Evolutionary conservation across 2,888 invertebrate genomes (phyloP).

Genomic region (Phania funesta): DNA sequence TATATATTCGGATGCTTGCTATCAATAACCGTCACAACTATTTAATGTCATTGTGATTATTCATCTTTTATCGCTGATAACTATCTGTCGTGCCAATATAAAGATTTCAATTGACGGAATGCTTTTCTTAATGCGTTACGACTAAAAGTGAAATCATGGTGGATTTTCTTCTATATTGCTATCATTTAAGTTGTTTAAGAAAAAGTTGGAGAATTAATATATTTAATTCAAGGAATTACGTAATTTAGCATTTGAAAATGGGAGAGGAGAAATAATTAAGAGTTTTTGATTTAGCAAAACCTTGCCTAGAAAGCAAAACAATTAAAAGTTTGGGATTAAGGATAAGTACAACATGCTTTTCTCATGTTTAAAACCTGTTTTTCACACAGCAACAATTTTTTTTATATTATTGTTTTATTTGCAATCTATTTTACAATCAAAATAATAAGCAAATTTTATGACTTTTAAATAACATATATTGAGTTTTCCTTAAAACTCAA

Average conservation of each 20-base stretch:
- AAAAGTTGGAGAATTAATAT: not conserved
- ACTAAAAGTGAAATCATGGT: too few relatives aligned
- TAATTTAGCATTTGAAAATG: conserved; percentile 12
- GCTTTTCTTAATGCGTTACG: conserved; percentile 22
- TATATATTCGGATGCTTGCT: not conserved
- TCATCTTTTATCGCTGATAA: conserved; percentile 56
- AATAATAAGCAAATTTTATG: too few relatives aligned
- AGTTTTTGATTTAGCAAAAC: not conserved
- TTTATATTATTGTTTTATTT: too few relatives aligned
- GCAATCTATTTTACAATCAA: too few relatives aligned
- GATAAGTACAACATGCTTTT: too few relatives aligned
- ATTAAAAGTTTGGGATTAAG: too few relatives aligned
- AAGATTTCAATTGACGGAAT: not conserved
- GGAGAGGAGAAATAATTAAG: conserved; percentile 2
- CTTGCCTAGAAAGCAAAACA: not conserved
- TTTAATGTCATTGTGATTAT: conserved; percentile 42
- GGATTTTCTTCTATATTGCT: conserved; percentile 9
- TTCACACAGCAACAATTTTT: too few relatives aligned
- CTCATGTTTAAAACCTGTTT: too few relatives aligned
- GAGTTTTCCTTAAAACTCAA: too few relatives aligned
- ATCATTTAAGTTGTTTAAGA: not conserved
- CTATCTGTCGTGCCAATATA: conserved; percentile 42
- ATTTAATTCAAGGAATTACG: conserved; percentile 6
- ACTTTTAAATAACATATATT: too few relatives aligned
- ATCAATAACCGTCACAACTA: conserved; percentile 28